These are phyloP conservation scores for Petrophora chlorosata DNA, from an alignment of 2,888 invertebrate species.

Conservation along the genomic window DNA sequence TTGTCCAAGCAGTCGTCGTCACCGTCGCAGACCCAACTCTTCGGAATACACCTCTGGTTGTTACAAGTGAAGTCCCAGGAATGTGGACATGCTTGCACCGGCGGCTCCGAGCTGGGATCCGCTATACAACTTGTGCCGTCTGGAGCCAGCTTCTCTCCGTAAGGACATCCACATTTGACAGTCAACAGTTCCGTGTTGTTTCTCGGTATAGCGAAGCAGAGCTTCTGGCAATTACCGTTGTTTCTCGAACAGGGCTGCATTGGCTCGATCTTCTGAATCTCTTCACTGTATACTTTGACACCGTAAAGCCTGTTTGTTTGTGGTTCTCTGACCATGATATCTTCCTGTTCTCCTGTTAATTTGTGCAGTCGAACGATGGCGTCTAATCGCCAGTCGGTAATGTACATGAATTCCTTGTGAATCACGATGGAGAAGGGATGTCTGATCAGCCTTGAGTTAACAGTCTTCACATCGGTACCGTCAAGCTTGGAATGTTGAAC, in stretches of 20 bases:
- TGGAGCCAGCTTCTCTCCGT: constrained; percentile 91
- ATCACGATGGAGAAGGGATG: constrained; percentile 97
- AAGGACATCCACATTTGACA: constrained; percentile 95
- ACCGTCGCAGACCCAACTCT: constrained; percentile 97
- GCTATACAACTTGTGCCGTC: constrained; percentile 89
- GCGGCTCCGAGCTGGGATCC: constrained; percentile 94
- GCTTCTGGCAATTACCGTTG: constrained; percentile 96
- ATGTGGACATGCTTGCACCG: constrained; percentile 94
- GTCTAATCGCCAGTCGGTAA: constrained; percentile 98
- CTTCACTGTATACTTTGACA: constrained; percentile 93
- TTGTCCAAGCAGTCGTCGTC: constrained; percentile 98
- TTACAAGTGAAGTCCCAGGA: constrained; percentile 97
- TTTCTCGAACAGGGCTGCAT: constrained; percentile 92
- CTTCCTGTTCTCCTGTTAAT: constrained; percentile 93
- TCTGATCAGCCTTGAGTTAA: constrained; percentile 92
- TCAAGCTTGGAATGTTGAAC: constrained; percentile 97
- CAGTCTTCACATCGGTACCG: constrained; percentile 95
- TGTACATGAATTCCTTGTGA: constrained; percentile 95
- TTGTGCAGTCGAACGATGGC: constrained; percentile 96
- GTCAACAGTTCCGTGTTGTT: constrained; percentile 83
- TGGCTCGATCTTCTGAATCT: constrained; percentile 87
- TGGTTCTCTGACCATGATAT: constrained; percentile 93
- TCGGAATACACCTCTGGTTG: constrained; percentile 95
- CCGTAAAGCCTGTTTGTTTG: constrained; percentile 96
- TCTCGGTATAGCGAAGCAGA: constrained; percentile 95